Evolutionary conservation across 2,888 invertebrate genomes (phyloP), one percentile per base, ranked within the genome.

Genomic region (Xestia c-nigrum): DNA sequence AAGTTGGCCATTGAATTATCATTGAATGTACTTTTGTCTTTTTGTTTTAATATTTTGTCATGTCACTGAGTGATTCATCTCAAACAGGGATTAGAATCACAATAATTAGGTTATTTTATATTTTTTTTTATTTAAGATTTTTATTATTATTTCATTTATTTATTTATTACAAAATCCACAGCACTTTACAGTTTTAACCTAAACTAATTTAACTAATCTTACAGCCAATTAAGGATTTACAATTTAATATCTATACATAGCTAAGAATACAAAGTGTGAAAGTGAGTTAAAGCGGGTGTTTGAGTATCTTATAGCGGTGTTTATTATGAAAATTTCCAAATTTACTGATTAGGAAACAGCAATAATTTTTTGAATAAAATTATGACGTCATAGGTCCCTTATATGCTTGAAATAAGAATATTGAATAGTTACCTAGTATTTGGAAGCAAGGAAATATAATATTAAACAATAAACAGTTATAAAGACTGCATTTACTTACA

Each of bases 401-500:
- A n/a, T 40, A 31, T 14, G 12, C 12, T 14, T 46, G 9, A 21
- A n/a, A 31, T 12, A 63, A 19, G 19, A 2, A 24, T 46, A 69
- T 31, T 68, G 1, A 14, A 31, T 55, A n/a, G 55, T n/a, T n/a
- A n/a, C n/a, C 12, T 24, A 63, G 3, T 64, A 57, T 16, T 57
- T 38, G 19, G n/a, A 67, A 63, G 61, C 61, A 52, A 38, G 7
- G 50, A 59, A 66, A 7, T 24, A 24, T 12, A 50, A n/a, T 16
- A 3, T n/a, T 43, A 31, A 24, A 43, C 6, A 66, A n/a, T 16
- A 1, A 14, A 16, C n/a, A 57, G 31, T 47, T 47, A 55, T 68
- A 57, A 47, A 69, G 21, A 16, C 9, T 65, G 69, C 21, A 80
- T 57, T 63, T 21, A 78, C 68, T 76, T 69, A 65, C 38, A 80